These are phyloP conservation scores for Andrena hattorfiana DNA, from an alignment of 2,888 invertebrate genomes.

Conservation along the genomic window DNA sequence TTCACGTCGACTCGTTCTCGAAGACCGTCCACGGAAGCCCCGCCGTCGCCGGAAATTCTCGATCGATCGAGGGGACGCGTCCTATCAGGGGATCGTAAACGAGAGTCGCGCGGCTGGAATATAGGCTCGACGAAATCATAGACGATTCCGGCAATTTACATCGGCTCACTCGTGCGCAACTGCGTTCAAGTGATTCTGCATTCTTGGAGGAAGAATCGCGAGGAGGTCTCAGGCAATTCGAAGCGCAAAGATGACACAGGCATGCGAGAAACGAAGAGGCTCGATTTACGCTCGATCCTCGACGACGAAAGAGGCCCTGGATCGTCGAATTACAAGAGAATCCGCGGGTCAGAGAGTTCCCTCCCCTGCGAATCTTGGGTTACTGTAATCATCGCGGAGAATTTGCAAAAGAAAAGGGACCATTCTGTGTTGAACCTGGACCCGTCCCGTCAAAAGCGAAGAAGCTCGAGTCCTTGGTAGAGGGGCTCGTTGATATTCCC, in stretches of 20 bases:
- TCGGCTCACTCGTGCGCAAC: background rate
- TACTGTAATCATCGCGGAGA: constrained; percentile 27
- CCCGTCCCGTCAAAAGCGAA: constrained; percentile 22
- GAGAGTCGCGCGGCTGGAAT: background rate
- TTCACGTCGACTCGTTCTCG: constrained; percentile 22
- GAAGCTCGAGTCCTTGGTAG: background rate
- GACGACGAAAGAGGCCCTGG: constrained; percentile 13
- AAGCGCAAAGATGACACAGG: constrained; percentile 4
- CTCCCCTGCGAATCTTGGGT: constrained; percentile 20
- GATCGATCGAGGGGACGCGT: constrained; percentile 21
- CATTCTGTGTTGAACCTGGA: constrained; percentile 19
- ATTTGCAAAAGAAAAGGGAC: constrained; percentile 2
- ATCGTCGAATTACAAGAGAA: constrained; percentile 25
- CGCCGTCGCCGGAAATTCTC: constrained; percentile 12
- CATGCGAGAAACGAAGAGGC: constrained; percentile 4
- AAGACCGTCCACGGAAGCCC: constrained; percentile 15
- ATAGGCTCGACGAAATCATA: constrained; percentile 19
- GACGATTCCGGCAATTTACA: constrained; percentile 12
- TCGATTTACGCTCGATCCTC: constrained; percentile 31
- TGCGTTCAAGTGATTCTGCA: background rate
- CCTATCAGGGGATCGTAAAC: background rate
- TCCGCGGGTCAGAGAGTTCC: background rate
- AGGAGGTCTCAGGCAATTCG: background rate
- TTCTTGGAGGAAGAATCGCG: background rate
- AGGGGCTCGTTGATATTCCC: constrained; percentile 36